phyloP scores from a whole-genome alignment of 2,888 invertebrate species.

The Cancer borealis region DNA sequence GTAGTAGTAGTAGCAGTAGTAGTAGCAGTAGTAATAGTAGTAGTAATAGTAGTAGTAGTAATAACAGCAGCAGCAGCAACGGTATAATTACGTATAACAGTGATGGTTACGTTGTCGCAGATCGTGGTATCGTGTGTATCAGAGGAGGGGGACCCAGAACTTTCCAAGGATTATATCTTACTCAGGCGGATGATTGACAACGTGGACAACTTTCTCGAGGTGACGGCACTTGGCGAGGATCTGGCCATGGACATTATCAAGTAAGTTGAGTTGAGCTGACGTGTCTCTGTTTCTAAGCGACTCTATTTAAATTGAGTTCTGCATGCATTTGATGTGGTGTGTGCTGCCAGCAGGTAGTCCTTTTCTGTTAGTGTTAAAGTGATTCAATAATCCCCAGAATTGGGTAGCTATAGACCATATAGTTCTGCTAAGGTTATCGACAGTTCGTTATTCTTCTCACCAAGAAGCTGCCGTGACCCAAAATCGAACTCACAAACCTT shows the following conservation, averaged over 20 bases:
- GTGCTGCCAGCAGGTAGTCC: too few relatives aligned
- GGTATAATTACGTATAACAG: neutral
- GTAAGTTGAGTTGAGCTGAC: conserved; percentile 80
- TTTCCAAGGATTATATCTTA: conserved; percentile 92
- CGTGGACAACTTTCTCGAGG: conserved; percentile 93
- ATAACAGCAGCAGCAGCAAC: neutral
- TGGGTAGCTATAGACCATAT: too few relatives aligned
- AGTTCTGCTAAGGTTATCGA: too few relatives aligned
- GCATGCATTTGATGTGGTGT: neutral
- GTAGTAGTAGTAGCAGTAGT: neutral
- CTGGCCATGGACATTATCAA: conserved; percentile 95
- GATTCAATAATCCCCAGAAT: too few relatives aligned
- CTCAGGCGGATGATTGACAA: conserved; percentile 92
- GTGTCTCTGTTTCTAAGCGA: neutral
- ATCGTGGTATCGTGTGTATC: conserved; percentile 94
- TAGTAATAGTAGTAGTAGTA: neutral
- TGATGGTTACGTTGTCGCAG: conserved; percentile 81
- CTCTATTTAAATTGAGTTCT: neutral
- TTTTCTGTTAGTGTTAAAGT: too few relatives aligned
- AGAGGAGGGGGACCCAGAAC: conserved; percentile 91
- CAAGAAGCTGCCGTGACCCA: too few relatives aligned
- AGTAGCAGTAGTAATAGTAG: neutral
- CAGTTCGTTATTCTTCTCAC: too few relatives aligned
- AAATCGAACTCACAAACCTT: too few relatives aligned
- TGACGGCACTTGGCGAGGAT: conserved; percentile 93